These are phyloP conservation scores for Montifringilla adamsi DNA, from an alignment of 2,113 vertebrate species.

Conservation along the genomic window DNA sequence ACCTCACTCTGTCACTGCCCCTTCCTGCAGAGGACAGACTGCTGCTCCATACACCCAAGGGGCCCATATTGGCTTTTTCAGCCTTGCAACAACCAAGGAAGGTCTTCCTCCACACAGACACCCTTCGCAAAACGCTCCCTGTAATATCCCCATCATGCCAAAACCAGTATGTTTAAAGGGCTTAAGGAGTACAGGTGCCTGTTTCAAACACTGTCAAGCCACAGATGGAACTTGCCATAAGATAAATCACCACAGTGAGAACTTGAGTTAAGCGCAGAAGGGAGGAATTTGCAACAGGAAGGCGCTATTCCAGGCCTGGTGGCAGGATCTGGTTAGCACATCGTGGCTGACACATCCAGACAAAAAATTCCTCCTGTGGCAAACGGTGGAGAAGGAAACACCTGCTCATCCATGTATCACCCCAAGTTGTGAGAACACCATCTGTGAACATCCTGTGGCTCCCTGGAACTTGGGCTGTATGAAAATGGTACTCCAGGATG, in stretches of 20 bases:
- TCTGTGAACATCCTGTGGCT: neutral
- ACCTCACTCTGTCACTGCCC: neutral
- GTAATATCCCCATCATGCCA: neutral
- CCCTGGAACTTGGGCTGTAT: neutral
- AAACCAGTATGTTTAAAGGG: neutral
- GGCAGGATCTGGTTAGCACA: neutral
- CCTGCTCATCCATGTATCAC: neutral
- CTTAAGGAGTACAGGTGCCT: neutral
- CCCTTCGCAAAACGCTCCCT: neutral
- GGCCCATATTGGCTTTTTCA: neutral
- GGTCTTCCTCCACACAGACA: neutral
- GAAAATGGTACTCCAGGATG: neutral
- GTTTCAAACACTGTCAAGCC: neutral
- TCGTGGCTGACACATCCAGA: neutral
- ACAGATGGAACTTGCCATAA: neutral
- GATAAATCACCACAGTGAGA: neutral
- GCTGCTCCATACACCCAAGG: neutral
- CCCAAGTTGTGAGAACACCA: neutral
- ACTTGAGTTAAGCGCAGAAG: neutral
- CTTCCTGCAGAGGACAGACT: neutral
- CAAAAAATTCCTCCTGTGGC: neutral
- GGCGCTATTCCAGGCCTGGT: fast-evolving
- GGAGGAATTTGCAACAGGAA: neutral
- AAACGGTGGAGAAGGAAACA: neutral
- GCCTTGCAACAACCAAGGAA: neutral